phyloP scores from a whole-genome alignment of 2,797 vertebrate genomes.

The Sparus aurata region DNA sequence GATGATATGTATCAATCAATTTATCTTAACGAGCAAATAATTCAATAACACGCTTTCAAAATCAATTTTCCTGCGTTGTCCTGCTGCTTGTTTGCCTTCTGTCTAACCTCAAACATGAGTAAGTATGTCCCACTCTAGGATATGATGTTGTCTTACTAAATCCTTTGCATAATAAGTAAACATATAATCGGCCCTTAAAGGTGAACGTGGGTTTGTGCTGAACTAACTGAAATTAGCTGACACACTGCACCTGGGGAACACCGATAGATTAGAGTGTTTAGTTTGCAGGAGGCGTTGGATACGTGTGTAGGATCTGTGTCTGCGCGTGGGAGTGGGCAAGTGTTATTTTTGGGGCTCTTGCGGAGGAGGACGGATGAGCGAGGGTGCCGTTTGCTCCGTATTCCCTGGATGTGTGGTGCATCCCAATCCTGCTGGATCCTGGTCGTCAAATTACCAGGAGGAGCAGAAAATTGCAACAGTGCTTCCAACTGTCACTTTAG shows the following conservation, averaged over 20 bases:
- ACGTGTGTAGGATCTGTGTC: conserved; percentile 40
- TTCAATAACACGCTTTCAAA: neutral
- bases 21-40: neutral
- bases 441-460: conserved; percentile 79
- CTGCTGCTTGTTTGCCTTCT: neutral
- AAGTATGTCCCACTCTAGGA: conserved; percentile 20
- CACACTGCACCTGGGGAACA: conserved; percentile 46
- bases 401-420: conserved; percentile 63
- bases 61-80: neutral
- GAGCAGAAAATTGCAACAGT: conserved; percentile 79
- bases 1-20: neutral
- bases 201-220: conserved; percentile 61
- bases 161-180: conserved; percentile 48
- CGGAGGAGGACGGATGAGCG: conserved; percentile 59
- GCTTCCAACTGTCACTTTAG: conserved; percentile 80
- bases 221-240: conserved; percentile 61
- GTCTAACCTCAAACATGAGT: conserved; percentile 10
- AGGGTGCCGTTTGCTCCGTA: conserved; percentile 70
- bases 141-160: conserved; percentile 22
- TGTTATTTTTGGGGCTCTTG: conserved; percentile 73
- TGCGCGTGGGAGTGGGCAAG: conserved; percentile 53
- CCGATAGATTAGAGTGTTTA: conserved; percentile 56
- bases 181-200: conserved; percentile 49
- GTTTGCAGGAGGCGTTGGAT: conserved; percentile 54
- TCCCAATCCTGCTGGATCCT: conserved; percentile 74